phyloP scores from a whole-genome alignment of 2,113 vertebrate genomes.

The Mustelus asterias region DNA sequence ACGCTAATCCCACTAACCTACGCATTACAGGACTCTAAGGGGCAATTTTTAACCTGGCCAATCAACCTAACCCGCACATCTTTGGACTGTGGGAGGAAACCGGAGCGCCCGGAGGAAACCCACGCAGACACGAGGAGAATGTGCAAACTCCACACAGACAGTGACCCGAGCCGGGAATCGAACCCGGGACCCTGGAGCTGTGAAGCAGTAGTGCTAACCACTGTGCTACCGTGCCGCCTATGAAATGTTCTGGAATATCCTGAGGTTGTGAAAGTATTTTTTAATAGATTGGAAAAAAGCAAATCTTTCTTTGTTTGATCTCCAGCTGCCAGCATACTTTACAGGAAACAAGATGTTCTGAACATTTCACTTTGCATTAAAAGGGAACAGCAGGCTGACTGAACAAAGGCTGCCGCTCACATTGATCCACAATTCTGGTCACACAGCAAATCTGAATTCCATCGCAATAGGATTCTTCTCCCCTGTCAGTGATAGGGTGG shows the following conservation, averaged over 20 bases:
- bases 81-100: too few species aligned
- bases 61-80: too few species aligned
- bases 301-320: background rate
- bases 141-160: too few species aligned
- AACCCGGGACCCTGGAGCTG: too few species aligned
- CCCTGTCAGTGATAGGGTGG: background rate
- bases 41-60: too few species aligned
- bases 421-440: background rate
- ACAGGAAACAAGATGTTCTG: background rate
- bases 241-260: background rate
- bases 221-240: too few species aligned
- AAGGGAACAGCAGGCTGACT: background rate
- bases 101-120: too few species aligned
- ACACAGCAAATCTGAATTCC: background rate
- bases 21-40: too few species aligned
- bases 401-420: background rate
- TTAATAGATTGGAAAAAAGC: background rate
- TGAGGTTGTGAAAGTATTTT: background rate
- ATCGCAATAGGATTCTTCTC: background rate
- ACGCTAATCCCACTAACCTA: too few species aligned
- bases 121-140: too few species aligned
- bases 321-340: background rate
- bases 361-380: background rate
- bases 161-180: too few species aligned
- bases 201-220: too few species aligned